A percentile compares a stretch with the other conserved stretches of the same genome.
Conservation (phyloP, 2,888 invertebrate genomes). For the Platycheirus albimanus region DNA sequence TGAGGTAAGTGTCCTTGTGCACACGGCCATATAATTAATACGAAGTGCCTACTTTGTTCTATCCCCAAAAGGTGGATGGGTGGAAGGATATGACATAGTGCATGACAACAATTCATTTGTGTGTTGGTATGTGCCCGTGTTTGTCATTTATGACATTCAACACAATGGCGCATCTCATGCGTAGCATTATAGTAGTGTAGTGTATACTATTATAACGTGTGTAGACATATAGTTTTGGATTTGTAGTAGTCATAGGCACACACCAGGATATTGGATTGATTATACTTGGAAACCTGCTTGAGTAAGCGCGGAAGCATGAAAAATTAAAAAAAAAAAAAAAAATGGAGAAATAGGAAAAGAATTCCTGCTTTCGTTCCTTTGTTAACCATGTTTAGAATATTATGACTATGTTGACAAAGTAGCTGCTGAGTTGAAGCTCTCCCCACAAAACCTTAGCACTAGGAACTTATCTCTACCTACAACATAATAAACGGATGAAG, state of each 20-base stretch:
- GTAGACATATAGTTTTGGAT: constrained; percentile 9
- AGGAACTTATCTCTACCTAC: background rate
- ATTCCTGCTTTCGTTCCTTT: constrained; percentile 21
- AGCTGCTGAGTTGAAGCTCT: constrained; percentile 43
- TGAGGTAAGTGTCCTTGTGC: constrained; percentile 73
- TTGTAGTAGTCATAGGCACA: too few relatives aligned
- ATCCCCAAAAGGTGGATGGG: constrained; percentile 37
- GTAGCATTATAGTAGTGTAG: constrained; percentile 36
- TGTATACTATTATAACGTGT: background rate
- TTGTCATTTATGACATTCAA: constrained; percentile 56
- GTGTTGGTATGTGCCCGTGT: constrained; percentile 13
- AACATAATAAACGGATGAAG: constrained; percentile 4
- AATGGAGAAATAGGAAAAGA: background rate
- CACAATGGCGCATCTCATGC: constrained; percentile 65
- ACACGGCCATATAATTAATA: constrained; percentile 74
- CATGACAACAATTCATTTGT: constrained; percentile 64
- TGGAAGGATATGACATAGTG: constrained; percentile 65
- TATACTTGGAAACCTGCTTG: constrained; percentile 40
- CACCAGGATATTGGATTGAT: constrained; percentile 70
- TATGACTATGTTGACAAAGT: constrained; percentile 67
- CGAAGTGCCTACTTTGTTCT: constrained; percentile 73
- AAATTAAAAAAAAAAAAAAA: constrained; percentile 42
- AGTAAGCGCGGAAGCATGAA: constrained; percentile 62
- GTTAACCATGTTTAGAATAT: constrained; percentile 46
- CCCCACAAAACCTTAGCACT: constrained; percentile 24